phyloP scores from a whole-genome alignment of 2,888 invertebrate genomes.

The Tenthredo mesomela region DNA sequence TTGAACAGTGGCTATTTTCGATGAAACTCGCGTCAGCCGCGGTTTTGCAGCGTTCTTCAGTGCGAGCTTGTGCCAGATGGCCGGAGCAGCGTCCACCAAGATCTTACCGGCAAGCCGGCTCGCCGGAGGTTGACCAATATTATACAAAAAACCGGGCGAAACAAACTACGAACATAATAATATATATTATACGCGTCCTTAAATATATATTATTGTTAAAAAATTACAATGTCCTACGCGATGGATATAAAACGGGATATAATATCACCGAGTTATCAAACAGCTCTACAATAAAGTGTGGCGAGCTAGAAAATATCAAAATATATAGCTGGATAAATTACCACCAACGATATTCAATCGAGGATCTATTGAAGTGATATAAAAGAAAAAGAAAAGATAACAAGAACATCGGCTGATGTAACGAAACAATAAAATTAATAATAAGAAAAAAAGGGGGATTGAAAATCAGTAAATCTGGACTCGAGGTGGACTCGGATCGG shows the following conservation, averaged over 20 bases:
- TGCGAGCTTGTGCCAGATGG: constrained; percentile 73
- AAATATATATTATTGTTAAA: too few relatives aligned
- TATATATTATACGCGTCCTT: neutral
- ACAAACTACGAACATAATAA: neutral
- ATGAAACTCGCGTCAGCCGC: constrained; percentile 69
- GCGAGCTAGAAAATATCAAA: neutral
- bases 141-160: constrained; percentile 22
- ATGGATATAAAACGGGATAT: neutral
- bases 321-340: neutral
- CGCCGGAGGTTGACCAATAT: constrained; percentile 49
- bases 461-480: neutral
- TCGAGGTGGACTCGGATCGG: constrained; percentile 38
- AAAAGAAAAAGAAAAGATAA: neutral
- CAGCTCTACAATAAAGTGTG: neutral
- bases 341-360: neutral
- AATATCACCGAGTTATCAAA: neutral
- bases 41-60: constrained; percentile 73
- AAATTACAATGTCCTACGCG: neutral
- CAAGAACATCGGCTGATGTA: neutral
- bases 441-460: neutral
- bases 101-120: constrained; percentile 59
- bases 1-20: constrained; percentile 74
- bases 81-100: constrained; percentile 67
- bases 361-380: neutral
- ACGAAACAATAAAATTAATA: neutral